phyloP scores from a whole-genome alignment of 2,888 invertebrate species.

The Aphidius colemani region DNA sequence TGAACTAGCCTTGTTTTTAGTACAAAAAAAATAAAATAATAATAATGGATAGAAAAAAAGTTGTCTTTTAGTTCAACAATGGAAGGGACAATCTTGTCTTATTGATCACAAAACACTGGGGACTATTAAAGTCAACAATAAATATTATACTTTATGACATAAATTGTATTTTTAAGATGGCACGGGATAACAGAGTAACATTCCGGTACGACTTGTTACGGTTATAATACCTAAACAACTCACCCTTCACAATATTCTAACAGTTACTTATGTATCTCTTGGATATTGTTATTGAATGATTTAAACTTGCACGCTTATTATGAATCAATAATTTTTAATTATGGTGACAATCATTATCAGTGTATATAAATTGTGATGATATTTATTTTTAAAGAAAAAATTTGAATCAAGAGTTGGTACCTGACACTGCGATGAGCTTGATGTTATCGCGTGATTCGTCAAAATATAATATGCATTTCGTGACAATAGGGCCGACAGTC shows the following conservation, averaged over 20 bases:
- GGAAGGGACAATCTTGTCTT: conserved; percentile 1
- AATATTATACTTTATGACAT: conserved; percentile 39
- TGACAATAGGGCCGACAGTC: conserved; percentile 50
- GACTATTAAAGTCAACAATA: conserved; percentile 25
- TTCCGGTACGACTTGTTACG: conserved; percentile 26
- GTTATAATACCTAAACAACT: not conserved
- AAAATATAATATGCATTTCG: conserved; percentile 52
- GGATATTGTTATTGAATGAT: too few relatives aligned
- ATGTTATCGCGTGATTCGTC: conserved; percentile 55
- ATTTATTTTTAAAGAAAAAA: too few relatives aligned
- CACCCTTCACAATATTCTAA: conserved; percentile 6
- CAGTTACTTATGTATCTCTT: not conserved
- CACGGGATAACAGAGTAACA: conserved; percentile 38
- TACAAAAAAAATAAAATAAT: not conserved
- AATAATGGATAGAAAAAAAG: too few relatives aligned
- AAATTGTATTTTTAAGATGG: conserved; percentile 30
- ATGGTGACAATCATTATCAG: too few relatives aligned
- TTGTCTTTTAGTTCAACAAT: not conserved
- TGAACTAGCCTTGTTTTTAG: conserved; percentile 21
- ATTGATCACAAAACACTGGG: conserved; percentile 17
- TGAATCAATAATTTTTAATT: too few relatives aligned
- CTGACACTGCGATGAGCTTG: conserved; percentile 42
- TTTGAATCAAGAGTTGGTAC: conserved; percentile 33
- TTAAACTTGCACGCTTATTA: too few relatives aligned
- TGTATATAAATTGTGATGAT: too few relatives aligned